Percentiles rank a stretch among this genome's conserved stretches.
Conservation (phyloP, 2,888 invertebrate genomes). For the Agrotis ipsilon region DNA sequence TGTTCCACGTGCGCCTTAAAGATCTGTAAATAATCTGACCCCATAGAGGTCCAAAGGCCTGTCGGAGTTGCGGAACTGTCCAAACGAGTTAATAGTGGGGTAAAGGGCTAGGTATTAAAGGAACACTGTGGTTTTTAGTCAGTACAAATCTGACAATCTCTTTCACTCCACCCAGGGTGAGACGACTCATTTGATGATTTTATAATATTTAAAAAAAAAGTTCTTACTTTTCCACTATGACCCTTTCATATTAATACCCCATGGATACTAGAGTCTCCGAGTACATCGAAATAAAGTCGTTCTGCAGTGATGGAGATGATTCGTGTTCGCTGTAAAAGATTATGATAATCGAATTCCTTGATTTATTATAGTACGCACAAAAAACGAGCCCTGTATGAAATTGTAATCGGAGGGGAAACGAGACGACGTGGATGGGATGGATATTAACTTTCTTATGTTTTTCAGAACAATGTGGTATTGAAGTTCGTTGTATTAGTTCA, state of each 20-base stretch:
- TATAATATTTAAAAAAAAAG: no score
- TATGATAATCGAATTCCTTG: constrained; percentile 69
- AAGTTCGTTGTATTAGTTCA: neutral
- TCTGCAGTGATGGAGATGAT: constrained; percentile 61
- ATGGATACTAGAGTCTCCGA: neutral
- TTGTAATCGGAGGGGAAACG: constrained; percentile 20
- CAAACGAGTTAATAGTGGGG: no score
- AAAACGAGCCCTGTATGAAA: constrained; percentile 19
- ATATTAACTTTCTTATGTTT: constrained; percentile 4
- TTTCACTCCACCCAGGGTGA: no score
- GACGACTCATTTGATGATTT: no score
- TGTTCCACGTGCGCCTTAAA: no score
- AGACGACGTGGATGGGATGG: constrained; percentile 4
- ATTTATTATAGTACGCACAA: constrained; percentile 57
- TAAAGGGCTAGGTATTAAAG: no score
- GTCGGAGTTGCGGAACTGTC: no score
- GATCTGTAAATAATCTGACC: no score
- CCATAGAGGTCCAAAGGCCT: no score
- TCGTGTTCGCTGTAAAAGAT: constrained; percentile 65
- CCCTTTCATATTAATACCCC: constrained; percentile 39
- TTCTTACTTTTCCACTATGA: no score
- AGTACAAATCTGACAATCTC: no score
- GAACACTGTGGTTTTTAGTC: no score
- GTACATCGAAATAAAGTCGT: constrained; percentile 59
- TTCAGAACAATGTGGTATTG: neutral